Conservation (phyloP, 1,140 invertebrate species). For the Zelostemma sp. region DNA sequence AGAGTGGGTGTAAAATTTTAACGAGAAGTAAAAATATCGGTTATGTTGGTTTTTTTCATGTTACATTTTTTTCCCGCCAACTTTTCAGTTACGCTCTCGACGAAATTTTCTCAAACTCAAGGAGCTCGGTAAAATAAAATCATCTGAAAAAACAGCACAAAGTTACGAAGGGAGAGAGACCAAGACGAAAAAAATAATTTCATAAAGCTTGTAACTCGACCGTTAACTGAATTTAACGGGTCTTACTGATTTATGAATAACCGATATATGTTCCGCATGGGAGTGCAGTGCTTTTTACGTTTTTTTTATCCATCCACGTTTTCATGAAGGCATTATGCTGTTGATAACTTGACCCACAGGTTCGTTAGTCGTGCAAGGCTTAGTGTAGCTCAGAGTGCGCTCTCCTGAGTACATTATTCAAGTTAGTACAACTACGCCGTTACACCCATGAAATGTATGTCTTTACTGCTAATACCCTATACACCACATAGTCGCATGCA, state of each 20-base stretch:
- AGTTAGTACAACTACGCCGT: conserved; percentile 21
- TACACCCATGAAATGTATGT: conserved; percentile 28
- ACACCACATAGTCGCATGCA: conserved; percentile 9
- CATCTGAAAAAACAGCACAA: no score
- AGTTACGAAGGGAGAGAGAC: no score
- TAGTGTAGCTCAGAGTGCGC: conserved; percentile 23
- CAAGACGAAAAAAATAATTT: no score
- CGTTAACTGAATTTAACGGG: background rate
- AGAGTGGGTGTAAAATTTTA: conserved; percentile 10
- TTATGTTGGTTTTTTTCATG: background rate
- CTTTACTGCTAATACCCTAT: conserved; percentile 27
- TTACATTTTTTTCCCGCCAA: background rate
- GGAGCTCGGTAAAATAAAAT: no score
- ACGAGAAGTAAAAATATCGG: conserved; percentile 8
- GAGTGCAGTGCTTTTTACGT: background rate
- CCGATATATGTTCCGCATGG: background rate
- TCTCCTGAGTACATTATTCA: conserved; percentile 40
- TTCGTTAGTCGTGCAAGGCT: conserved; percentile 40
- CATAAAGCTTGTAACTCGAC: background rate
- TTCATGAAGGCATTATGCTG: background rate
- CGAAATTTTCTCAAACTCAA: no score
- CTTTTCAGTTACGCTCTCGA: background rate
- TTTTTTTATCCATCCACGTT: conserved; percentile 1
- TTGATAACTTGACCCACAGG: conserved; percentile 36
- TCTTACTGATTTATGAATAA: conserved; percentile 1